Percentiles rank a stretch among this genome's conserved stretches.
phyloP scores from a whole-genome alignment of 2,888 invertebrate genomes.

The Drosophila monieri region DNA sequence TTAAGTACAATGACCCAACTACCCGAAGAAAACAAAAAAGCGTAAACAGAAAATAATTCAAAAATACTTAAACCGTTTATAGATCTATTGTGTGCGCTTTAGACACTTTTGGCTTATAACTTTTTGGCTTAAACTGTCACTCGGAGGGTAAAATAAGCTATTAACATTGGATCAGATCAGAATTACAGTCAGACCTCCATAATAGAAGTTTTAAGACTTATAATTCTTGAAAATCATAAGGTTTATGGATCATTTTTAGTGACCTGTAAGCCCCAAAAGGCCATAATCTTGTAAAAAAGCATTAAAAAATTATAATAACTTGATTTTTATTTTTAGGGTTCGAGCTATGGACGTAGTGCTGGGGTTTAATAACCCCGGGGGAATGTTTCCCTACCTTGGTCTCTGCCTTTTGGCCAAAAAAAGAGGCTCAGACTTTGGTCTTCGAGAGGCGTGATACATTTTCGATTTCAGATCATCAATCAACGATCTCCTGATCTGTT shows the following conservation, averaged over 20 bases:
- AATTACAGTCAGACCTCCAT: conserved; percentile 21
- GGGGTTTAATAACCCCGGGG: conserved; percentile 40
- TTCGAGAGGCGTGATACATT: conserved; percentile 25
- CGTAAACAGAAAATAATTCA: conserved; percentile 3
- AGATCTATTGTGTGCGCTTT: conserved; percentile 24
- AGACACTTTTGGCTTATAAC: conserved; percentile 9
- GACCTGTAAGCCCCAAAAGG: neutral
- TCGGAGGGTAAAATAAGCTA: conserved; percentile 34
- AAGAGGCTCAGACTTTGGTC: conserved; percentile 11
- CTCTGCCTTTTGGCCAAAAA: neutral
- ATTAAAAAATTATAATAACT: neutral
- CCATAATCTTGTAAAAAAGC: conserved; percentile 1
- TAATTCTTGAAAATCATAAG: neutral
- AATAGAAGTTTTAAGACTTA: no score
- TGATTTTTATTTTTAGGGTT: neutral
- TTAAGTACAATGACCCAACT: conserved; percentile 66
- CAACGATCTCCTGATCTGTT: conserved; percentile 32
- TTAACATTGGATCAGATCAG: conserved; percentile 27
- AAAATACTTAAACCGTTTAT: conserved; percentile 46
- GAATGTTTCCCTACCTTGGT: conserved; percentile 26
- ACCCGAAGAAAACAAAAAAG: neutral
- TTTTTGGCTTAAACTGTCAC: conserved; percentile 36
- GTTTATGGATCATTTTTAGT: neutral
- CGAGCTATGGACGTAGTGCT: conserved; percentile 15
- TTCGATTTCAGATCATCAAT: conserved; percentile 30